Conservation (phyloP, 2,888 invertebrate genomes). For the Exocentrus adspersus region DNA sequence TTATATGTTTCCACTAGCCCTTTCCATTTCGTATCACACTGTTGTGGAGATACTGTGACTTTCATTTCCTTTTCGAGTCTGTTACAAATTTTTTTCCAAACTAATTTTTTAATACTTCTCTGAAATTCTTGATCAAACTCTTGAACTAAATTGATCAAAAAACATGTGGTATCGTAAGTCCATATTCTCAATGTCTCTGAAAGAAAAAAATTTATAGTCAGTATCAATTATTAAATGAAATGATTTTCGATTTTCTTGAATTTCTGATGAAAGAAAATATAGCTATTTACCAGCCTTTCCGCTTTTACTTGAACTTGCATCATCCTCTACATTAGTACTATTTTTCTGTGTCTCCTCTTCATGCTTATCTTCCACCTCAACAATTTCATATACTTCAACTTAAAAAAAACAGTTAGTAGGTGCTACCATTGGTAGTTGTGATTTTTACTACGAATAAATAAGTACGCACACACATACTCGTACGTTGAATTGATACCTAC, state of each 20-base stretch:
- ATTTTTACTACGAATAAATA: too few relatives aligned
- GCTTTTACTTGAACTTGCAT: not conserved
- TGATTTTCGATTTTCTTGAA: not conserved
- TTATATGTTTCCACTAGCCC: constrained; percentile 5
- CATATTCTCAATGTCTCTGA: not conserved
- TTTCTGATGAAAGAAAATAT: not conserved
- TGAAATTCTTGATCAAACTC: not conserved
- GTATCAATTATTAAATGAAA: not conserved
- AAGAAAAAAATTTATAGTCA: not conserved
- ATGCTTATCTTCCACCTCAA: not conserved
- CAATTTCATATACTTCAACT: not conserved
- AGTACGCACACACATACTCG: too few relatives aligned
- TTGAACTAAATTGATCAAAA: not conserved
- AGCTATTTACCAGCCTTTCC: not conserved
- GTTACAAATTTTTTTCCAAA: not conserved
- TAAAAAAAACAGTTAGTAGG: not conserved
- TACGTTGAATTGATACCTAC: not conserved
- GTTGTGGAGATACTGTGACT: not conserved
- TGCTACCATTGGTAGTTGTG: too few relatives aligned
- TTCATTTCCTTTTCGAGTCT: not conserved
- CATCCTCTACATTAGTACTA: not conserved
- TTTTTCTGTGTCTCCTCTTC: not conserved
- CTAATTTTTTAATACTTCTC: not conserved
- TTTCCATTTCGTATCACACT: constrained; percentile 25
- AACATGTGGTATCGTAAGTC: not conserved